Base-by-base conservation (phyloP, 2,797 vertebrate genomes). In the Ceryle rudis region DNA sequence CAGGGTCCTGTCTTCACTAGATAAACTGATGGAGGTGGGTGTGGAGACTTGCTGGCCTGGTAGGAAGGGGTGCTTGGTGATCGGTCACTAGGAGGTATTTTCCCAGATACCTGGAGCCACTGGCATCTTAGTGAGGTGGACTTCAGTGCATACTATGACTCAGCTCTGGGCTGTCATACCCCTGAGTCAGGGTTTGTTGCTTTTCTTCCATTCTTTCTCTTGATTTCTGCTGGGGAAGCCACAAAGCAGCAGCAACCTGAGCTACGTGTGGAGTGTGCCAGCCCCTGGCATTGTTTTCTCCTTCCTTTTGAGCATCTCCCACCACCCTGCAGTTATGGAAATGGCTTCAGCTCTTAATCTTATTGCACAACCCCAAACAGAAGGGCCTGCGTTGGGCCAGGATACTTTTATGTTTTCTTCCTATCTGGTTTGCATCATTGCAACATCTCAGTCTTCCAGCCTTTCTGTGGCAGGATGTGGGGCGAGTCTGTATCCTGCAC, bases 321-420 rank as follows among this genome's bases (percentile, higher is more conserved):
- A 22, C 55, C 5, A 0, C 41, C 64, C 74, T 37, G 37, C n/a
- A 20, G 71, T n/a, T 80, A 16, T 41, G 74, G 89, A 86, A 86
- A 55, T n/a, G 64, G 46, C 66, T 57, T 75, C 41, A 54, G 66
- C 51, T 75, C 73, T 69, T 39, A 20, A 62, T 62, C 60, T 66
- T 58, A n/a, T 71, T 91, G 82, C 67, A 74, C 77, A 92, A 78
- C 64, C 67, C 52, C 57, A 39, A 15, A 37, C 37, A 64, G 81
- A 94, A 66, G 78, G 49, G 52, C 60, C 51, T 61, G 86, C 14
- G 4, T 79, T 3, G 4, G 57, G 26, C 60, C 19, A 66, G 86
- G 72, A 80, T 79, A 13, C 73, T 80, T 90, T 19, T 25, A 3
- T 88, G 37, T 58, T 83, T 82, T 79, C 57, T 62, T 81, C 94